phyloP scores from a whole-genome alignment of 2,797 vertebrate species.

The Poecilia picta region DNA sequence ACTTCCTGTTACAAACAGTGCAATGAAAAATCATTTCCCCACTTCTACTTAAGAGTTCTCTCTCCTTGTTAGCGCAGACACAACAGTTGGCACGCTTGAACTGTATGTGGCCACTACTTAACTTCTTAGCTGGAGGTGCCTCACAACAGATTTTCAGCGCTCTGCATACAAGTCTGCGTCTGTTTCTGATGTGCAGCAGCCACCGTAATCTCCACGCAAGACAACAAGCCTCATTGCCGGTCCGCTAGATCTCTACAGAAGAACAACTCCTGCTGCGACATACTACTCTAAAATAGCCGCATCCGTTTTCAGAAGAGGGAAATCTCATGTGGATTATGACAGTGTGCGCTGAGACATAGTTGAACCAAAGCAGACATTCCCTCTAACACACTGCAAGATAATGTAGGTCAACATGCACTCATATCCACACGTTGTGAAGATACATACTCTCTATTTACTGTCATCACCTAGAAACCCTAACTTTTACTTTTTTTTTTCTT shows the following conservation, averaged over 20 bases:
- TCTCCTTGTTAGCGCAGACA: not conserved
- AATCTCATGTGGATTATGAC: slow-evolving; percentile 22
- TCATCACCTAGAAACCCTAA: slow-evolving; percentile 21
- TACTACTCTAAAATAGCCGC: slow-evolving; percentile 26
- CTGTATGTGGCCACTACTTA: not conserved
- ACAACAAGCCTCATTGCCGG: slow-evolving; percentile 20
- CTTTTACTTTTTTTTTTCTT: not conserved
- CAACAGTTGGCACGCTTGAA: not conserved
- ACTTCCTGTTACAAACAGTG: not conserved
- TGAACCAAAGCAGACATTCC: slow-evolving; percentile 23
- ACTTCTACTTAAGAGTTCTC: not conserved
- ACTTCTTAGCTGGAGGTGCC: not conserved
- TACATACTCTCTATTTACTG: slow-evolving; percentile 46
- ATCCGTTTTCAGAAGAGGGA: slow-evolving; percentile 22
- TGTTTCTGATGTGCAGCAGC: not conserved
- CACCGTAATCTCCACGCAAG: slow-evolving; percentile 7
- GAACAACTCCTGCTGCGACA: slow-evolving; percentile 23
- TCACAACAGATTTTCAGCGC: not conserved
- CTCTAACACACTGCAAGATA: slow-evolving; percentile 18
- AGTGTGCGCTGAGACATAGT: slow-evolving; percentile 31
- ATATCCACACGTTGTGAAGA: slow-evolving; percentile 6
- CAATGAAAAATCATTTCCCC: not conserved
- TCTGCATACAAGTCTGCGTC: not conserved
- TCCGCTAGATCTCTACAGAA: slow-evolving; percentile 20
- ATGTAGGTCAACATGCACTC: slow-evolving; percentile 41